phyloP scores from a whole-genome alignment of 1,140 invertebrate genomes.

The Drosophila nannoptera region DNA sequence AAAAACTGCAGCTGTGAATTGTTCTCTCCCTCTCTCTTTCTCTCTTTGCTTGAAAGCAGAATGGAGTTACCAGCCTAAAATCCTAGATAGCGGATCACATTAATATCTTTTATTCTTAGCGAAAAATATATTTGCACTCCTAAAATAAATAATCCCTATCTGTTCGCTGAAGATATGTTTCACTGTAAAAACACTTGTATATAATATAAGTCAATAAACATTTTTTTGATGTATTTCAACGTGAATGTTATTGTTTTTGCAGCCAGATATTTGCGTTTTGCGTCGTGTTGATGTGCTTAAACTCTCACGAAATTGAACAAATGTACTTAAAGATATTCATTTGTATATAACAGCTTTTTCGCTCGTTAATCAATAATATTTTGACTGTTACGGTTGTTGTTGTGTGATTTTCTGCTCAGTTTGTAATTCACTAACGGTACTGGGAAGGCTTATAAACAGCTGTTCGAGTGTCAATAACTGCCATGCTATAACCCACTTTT shows the following conservation, averaged over 20 bases:
- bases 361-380: conserved; percentile 12
- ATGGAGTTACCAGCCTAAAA: too few relatives aligned
- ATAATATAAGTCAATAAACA: background rate
- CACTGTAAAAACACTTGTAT: background rate
- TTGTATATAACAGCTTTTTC: conserved; percentile 2
- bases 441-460: background rate
- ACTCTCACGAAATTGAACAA: too few relatives aligned
- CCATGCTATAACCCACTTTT: conserved; percentile 54
- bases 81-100: too few relatives aligned
- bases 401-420: conserved; percentile 21
- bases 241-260: background rate
- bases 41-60: background rate
- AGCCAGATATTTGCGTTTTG: conserved; percentile 17
- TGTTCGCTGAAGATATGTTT: too few relatives aligned
- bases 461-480: conserved; percentile 24
- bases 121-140: too few relatives aligned
- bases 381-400: conserved; percentile 2
- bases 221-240: background rate
- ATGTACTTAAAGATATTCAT: too few relatives aligned
- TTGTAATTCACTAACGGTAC: conserved; percentile 15
- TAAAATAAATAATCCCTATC: background rate
- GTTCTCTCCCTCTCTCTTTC: background rate
- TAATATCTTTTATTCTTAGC: too few relatives aligned
- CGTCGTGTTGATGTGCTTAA: conserved; percentile 25
- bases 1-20: background rate